Conservation (phyloP, 2,797 vertebrate species). For the Nothura maculosa region DNA sequence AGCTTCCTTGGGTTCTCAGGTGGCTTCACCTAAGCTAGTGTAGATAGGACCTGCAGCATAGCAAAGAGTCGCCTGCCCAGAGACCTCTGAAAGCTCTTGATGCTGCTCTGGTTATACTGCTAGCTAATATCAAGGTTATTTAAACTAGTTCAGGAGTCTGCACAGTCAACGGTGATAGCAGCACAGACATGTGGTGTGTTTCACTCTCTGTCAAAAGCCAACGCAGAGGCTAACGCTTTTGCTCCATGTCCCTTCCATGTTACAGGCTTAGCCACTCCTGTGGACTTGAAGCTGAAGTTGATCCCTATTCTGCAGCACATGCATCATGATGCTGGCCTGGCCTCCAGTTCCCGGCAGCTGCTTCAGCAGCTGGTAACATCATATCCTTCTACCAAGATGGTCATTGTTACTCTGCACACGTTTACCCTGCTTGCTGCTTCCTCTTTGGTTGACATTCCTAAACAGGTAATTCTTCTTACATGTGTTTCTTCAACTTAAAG, state of each 20-base stretch:
- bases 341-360: conserved; percentile 93
- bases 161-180: neutral
- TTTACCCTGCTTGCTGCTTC: conserved; percentile 95
- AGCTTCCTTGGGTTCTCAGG: neutral
- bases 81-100: neutral
- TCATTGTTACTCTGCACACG: conserved; percentile 96
- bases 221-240: neutral
- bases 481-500: neutral
- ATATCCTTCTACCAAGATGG: conserved; percentile 96
- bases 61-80: neutral
- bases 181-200: rapidly evolving
- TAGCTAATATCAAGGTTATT: neutral
- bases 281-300: conserved; percentile 96
- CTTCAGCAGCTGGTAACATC: conserved; percentile 94
- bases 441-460: conserved; percentile 96
- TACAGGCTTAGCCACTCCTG: conserved; percentile 93
- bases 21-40: neutral
- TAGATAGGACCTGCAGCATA: neutral
- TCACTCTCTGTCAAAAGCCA: neutral
- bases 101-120: neutral
- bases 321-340: conserved; percentile 95
- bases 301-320: conserved; percentile 98
- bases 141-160: neutral
- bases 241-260: neutral
- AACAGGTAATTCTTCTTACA: conserved; percentile 87